Evolutionary conservation across 2,797 vertebrate genomes (phyloP), one percentile per base, ranked within the genome.

Genomic region (Typhlichthys subterraneus): DNA sequence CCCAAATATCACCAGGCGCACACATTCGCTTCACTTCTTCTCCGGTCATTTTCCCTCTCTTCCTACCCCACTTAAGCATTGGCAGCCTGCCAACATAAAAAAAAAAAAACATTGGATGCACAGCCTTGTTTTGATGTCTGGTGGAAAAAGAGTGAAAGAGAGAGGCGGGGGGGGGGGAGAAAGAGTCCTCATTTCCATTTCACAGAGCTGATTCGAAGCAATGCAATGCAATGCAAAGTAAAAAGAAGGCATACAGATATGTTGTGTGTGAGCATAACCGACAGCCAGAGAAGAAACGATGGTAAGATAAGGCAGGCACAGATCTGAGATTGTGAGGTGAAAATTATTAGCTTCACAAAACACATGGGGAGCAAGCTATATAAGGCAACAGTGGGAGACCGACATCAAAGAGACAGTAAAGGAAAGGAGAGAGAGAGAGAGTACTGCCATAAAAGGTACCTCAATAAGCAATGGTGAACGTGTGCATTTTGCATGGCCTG

Each of bases 161-260:
- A 65, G 85, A 79, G 81, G 67, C 42, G 53, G 69, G 65, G 45
- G 49, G 19, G 14, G 45, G 61, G 23, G 55, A 15, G 48, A 23
- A 70, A 54, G 71, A 47, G 71, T 81, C 87, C 93, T 94, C 88
- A 93, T 95, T 96, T 94, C 94, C 94, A 96, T 93, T 96, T 95
- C 94, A 94, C 84, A 89, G 88, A 72, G 75, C 81, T 66, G 84
- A 88, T 86, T 90, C 80, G 85, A 72, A 85, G 88, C 82, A 85
- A 76, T 78, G 82, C 83, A 83, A 89, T 63, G 19, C 19, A 23
- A 23, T 0, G 12, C 50, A 50, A 57, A 65, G 79, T 72, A 88
- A 80, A 77, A 65, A 76, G 70, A 63, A 81, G 76, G 67, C 79
- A 74, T 70, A 69, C 73, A 83, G 80, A 87, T 76, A 78, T 74